These are phyloP conservation scores for Lycophotia porphyrea DNA, from an alignment of 2,888 invertebrate genomes.

Conservation along the genomic window DNA sequence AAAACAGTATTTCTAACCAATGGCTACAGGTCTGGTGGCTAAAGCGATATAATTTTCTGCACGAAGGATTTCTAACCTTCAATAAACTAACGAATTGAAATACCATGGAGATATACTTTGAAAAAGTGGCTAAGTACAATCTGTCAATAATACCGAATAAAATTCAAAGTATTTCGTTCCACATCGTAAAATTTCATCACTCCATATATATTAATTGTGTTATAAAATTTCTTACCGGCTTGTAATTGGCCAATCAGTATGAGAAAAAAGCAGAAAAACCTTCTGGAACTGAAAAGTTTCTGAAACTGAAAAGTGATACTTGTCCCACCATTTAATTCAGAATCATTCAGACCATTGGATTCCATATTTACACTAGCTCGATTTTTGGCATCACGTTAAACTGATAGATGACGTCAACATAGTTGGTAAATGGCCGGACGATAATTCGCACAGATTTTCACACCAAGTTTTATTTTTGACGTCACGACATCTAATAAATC, in stretches of 20 bases:
- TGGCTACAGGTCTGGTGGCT: constrained; percentile 2
- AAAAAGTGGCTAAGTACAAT: neutral
- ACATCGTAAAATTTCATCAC: neutral
- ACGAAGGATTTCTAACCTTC: constrained; percentile 18
- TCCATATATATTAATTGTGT: neutral
- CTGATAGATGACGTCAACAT: neutral
- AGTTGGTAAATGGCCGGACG: neutral
- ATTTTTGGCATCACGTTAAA: neutral
- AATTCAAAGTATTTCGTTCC: neutral
- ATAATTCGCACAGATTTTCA: neutral
- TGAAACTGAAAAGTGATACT: no score
- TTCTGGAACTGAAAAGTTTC: neutral
- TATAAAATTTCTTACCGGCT: neutral
- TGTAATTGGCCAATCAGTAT: neutral
- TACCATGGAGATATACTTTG: neutral
- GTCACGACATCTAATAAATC: no score
- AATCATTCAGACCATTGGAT: neutral
- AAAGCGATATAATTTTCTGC: constrained; percentile 39
- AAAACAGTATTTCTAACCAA: constrained; percentile 34
- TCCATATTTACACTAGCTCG: neutral
- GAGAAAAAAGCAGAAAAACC: neutral
- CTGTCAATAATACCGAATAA: constrained; percentile 4
- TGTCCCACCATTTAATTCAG: neutral
- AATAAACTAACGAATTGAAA: neutral
- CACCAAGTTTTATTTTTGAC: neutral